Evolutionary conservation across 2,113 vertebrate genomes (phyloP).

Genomic region (Numenius arquata): DNA sequence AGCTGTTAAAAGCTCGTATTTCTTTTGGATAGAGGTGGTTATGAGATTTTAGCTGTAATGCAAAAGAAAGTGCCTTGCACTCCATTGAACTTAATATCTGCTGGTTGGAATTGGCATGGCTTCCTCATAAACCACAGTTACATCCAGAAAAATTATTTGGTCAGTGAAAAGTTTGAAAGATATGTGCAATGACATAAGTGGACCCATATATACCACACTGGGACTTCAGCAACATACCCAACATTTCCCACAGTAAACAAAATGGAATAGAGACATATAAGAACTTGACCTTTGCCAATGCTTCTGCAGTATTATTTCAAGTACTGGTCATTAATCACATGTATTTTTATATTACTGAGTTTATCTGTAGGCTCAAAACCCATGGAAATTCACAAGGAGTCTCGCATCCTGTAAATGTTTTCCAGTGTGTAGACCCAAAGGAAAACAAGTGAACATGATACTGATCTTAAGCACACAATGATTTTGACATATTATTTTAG

Average conservation of each 20-base stretch:
- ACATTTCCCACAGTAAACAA: background rate
- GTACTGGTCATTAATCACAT: background rate
- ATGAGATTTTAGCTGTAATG: background rate
- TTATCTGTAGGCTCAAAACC: background rate
- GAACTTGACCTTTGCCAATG: background rate
- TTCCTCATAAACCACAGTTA: background rate
- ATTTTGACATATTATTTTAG: background rate
- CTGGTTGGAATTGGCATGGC: background rate
- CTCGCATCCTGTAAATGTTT: background rate
- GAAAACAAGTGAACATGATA: background rate
- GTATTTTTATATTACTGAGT: background rate
- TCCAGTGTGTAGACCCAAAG: background rate
- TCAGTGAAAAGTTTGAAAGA: background rate
- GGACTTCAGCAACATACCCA: background rate
- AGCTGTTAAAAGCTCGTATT: constrained; percentile 14
- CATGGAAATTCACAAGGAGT: background rate
- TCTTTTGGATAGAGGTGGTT: constrained; percentile 8
- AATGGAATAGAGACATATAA: background rate
- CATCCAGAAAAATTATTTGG: background rate
- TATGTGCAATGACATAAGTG: background rate
- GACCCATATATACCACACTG: background rate
- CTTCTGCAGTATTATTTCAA: background rate
- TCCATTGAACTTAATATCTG: background rate
- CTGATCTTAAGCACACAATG: background rate
- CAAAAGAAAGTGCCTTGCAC: background rate